Conservation (phyloP, 2,888 invertebrate genomes). For the Sarcophaga rosellei region DNA sequence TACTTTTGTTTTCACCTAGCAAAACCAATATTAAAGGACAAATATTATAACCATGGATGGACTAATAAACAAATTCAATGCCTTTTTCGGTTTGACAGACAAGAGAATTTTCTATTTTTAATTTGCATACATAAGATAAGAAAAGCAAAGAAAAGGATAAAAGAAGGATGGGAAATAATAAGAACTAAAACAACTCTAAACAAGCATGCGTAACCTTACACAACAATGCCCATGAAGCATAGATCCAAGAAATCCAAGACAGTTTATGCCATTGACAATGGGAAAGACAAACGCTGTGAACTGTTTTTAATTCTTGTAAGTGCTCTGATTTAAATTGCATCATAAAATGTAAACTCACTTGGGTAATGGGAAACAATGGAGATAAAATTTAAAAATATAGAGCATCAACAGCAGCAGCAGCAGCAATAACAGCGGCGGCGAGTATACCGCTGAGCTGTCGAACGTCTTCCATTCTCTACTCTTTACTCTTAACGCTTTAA, state of each 20-base stretch:
- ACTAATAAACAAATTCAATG: slow-evolving; percentile 34
- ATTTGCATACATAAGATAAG: slow-evolving; percentile 35
- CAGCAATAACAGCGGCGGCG: slow-evolving; percentile 3
- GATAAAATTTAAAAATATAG: slow-evolving; percentile 10
- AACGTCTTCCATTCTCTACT: slow-evolving; percentile 11
- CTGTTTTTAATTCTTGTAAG: slow-evolving; percentile 62
- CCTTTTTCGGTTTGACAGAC: slow-evolving; percentile 1
- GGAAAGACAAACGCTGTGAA: background rate
- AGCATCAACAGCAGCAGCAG: slow-evolving; percentile 32
- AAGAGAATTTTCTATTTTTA: background rate
- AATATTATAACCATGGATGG: background rate
- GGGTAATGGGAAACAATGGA: background rate
- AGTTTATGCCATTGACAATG: background rate
- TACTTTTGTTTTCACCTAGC: background rate
- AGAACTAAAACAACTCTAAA: slow-evolving; percentile 46
- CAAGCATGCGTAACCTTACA: slow-evolving; percentile 69
- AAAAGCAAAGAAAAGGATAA: background rate
- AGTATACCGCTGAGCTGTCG: slow-evolving; percentile 48
- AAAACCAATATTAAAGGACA: background rate
- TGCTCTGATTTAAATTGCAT: slow-evolving; percentile 68
- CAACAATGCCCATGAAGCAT: slow-evolving; percentile 58
- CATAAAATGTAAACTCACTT: slow-evolving; percentile 61
- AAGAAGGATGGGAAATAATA: background rate
- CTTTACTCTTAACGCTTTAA: slow-evolving; percentile 20
- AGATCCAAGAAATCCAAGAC: slow-evolving; percentile 48